A percentile compares a stretch with the other conserved stretches of the same genome.
Conservation (phyloP, 2,888 invertebrate genomes). For the Amphipyra tragopoginis region DNA sequence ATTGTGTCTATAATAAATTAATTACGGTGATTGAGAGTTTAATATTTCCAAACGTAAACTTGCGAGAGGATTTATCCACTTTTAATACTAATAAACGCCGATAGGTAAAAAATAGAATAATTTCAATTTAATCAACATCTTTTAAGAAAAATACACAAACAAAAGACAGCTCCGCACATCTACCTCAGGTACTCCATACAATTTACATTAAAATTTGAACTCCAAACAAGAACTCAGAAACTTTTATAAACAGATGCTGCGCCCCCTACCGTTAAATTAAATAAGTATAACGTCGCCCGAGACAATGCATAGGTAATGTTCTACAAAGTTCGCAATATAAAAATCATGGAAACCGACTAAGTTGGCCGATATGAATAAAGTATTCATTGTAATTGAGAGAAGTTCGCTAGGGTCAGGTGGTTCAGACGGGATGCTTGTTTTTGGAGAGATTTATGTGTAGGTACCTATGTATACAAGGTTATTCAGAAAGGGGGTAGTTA, state of each 20-base stretch:
- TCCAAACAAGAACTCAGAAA: constrained; percentile 50
- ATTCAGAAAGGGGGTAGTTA: too few relatives aligned
- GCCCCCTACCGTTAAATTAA: constrained; percentile 75
- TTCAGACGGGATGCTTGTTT: constrained; percentile 33
- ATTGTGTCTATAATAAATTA: too few relatives aligned
- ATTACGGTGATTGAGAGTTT: too few relatives aligned
- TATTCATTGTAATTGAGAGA: constrained; percentile 81
- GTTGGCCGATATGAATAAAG: constrained; percentile 79
- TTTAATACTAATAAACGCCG: too few relatives aligned
- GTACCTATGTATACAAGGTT: too few relatives aligned
- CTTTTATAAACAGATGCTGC: constrained; percentile 53
- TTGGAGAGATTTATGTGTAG: constrained; percentile 10
- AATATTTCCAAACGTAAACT: too few relatives aligned
- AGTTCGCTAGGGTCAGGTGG: constrained; percentile 76
- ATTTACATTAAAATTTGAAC: constrained; percentile 58
- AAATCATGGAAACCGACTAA: constrained; percentile 85
- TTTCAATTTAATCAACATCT: too few relatives aligned
- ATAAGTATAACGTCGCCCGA: constrained; percentile 71
- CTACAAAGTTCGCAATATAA: constrained; percentile 83
- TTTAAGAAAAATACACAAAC: neutral
- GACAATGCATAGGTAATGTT: constrained; percentile 87
- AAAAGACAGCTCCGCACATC: constrained; percentile 6
- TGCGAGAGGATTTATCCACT: too few relatives aligned
- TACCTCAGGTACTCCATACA: constrained; percentile 47
- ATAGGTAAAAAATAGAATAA: too few relatives aligned